phyloP scores from a whole-genome alignment of 1,140 invertebrate species.

The Macrocentrus cingulum region DNA sequence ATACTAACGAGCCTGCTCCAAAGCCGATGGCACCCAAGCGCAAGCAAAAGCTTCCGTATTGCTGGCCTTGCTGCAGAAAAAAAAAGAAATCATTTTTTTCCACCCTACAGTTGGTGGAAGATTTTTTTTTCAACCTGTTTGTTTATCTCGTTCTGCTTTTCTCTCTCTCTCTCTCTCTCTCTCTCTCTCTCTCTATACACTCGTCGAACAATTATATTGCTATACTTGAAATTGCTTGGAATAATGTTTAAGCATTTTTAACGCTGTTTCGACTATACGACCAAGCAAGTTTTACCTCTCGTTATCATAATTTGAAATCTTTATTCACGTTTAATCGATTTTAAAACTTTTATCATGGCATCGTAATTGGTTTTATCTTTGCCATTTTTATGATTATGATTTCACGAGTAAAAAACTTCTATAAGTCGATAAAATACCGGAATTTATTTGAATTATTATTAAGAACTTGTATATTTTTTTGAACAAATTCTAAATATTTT shows the following conservation, averaged over 20 bases:
- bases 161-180: slow-evolving; percentile 36
- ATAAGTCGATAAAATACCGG: too few relatives aligned
- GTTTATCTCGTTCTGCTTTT: slow-evolving; percentile 2
- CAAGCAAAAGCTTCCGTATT: slow-evolving; percentile 79
- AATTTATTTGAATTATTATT: too few relatives aligned
- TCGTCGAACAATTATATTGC: slow-evolving; percentile 21
- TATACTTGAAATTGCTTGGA: slow-evolving; percentile 11
- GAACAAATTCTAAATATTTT: too few relatives aligned
- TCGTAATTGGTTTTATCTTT: too few relatives aligned
- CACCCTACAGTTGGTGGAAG: too few relatives aligned
- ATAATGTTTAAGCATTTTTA: slow-evolving; percentile 21
- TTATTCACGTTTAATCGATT: not conserved
- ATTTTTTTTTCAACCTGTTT: too few relatives aligned
- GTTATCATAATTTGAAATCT: not conserved
- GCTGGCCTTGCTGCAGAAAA: slow-evolving; percentile 56
- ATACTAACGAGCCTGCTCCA: slow-evolving; percentile 68
- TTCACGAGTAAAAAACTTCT: too few relatives aligned
- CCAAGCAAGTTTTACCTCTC: not conserved
- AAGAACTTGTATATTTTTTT: too few relatives aligned
- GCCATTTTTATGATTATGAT: too few relatives aligned
- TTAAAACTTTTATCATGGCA: not conserved
- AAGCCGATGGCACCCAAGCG: slow-evolving; percentile 79
- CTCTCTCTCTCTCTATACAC: slow-evolving; percentile 48
- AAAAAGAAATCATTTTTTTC: too few relatives aligned
- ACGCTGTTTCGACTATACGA: not conserved